Base-by-base conservation (phyloP, 2,113 vertebrate genomes). In the Bubo scandiacus region DNA sequence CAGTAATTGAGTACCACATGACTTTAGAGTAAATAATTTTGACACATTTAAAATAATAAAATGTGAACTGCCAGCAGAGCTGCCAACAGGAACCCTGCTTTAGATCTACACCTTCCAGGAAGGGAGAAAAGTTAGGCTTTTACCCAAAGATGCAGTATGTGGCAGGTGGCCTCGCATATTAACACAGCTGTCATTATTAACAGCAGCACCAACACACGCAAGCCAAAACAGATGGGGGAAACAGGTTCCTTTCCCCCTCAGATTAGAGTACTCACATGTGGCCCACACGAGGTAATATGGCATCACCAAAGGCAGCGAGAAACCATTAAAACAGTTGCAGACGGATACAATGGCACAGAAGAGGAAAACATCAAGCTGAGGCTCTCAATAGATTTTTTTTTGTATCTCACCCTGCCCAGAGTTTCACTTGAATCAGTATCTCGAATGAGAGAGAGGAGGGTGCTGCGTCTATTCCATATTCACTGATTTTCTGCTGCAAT, bases 131-230 rank as follows among this genome's bases (percentile, higher is more conserved):
- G 71, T 91, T 32, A 36, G 40, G 47, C 80, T 70, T 80, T 51
- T 62, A 52, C 88, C 49, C 93, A 18, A 51, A 81, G 90, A 89
- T 58, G 84, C 75, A 90, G 34, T 68, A 65, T 61, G 96, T 94
- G 95, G 96, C 98, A 98, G 98, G 96, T 98, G 98, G 98, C 92
- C 96, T 51, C 34, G 22, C 90, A 91, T 94, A 95, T 94, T 65
- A 97, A 96, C 97, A 97, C 98, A 98, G 97, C 97, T 98, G 98
- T 95, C 96, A 94, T 95, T 94, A 88, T 70, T 71, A 94, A 96
- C 91, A 96, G 95, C 94, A 96, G 96, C 97, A 97, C 59, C 78
- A 95, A 97, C 95, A 96, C 95, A 92, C 94, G 97, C 97, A 94
- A 88, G 94, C 58, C 61, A 86, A 81, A 96, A 95, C 97, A 97